phyloP scores from a whole-genome alignment of 2,888 invertebrate genomes.

The Agonum fuliginosum region DNA sequence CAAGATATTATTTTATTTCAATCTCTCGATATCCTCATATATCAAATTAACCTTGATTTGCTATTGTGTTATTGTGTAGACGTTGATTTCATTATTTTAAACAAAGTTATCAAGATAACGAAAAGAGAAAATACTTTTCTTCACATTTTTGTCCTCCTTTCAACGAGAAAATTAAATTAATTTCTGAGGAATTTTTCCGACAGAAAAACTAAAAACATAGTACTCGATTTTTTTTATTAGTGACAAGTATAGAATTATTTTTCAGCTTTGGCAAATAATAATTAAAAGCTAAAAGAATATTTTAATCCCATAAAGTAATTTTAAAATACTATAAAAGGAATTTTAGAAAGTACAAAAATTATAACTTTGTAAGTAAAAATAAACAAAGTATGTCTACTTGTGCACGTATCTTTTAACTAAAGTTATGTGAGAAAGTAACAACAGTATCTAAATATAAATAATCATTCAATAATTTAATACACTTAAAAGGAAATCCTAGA shows the following conservation, averaged over 20 bases:
- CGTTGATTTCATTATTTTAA: neutral
- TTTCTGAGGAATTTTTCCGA: neutral
- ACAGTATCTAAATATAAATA: neutral
- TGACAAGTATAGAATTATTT: neutral
- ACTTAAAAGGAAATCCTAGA: neutral
- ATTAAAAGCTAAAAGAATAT: conserved; percentile 35
- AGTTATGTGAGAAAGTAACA: neutral
- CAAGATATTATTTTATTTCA: neutral
- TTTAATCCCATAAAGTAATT: conserved; percentile 20
- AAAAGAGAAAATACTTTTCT: conserved; percentile 19
- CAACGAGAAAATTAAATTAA: neutral
- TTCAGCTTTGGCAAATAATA: neutral
- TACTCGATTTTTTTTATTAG: neutral
- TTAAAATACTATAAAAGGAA: conserved; percentile 33
- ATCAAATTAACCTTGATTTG: conserved; percentile 8
- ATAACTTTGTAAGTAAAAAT: conserved; percentile 23
- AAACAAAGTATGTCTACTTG: conserved; percentile 12
- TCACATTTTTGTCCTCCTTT: neutral
- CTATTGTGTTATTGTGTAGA: conserved; percentile 10
- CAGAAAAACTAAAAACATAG: neutral
- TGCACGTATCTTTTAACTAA: no score
- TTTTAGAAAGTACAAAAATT: conserved; percentile 41
- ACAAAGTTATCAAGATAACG: neutral
- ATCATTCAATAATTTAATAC: neutral
- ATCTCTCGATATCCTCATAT: neutral